Evolutionary conservation across 2,113 vertebrate species (phyloP), one percentile per base, ranked within the genome.

Genomic region (Syrrhaptes paradoxus): DNA sequence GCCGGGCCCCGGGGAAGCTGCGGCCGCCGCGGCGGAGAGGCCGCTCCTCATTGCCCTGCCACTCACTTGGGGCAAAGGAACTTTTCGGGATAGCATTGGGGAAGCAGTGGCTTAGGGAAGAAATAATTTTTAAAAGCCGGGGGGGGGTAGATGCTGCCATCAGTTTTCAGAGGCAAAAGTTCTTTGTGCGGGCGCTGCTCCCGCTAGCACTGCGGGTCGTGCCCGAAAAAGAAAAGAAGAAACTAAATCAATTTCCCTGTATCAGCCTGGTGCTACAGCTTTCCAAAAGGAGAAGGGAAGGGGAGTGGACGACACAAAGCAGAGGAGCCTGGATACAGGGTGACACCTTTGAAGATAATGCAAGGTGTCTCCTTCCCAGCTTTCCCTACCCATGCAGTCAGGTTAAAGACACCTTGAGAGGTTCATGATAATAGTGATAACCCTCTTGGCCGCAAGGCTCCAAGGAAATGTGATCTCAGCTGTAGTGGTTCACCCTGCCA

Each of bases 151-250:
- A 7, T 67, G 43, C 59, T 34, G 32, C 62, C 59, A 3, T 28
- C 51, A 10, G 66, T 21, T 28, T 32, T 24, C 29, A 24, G 75
- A n/a, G n/a, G 14, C 34, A 34, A 17, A 71, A 78, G 62, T 85
- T 87, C 38, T 36, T 25, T 20, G 28, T 38, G 43, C 4, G 6
- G 57, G 46, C 38, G 1, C n/a, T 21, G 41, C 24, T 92, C 17
- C 16, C 1, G 3, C 65, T 65, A 14, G 8, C 26, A 0, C 5
- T 28, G 63, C 3, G 1, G 28, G 9, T 62, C 43, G 1, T 1
- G 18, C 31, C 31, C n/a, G 6, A 74, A 57, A 17, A 14, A 10
- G 43, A 32, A 49, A n/a, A 31, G 24, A 16, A 28, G 25, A 46
- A 68, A 17, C 11, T 36, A 4, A 36, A 58, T 73, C 31, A 16